Base-by-base conservation (phyloP, 2,113 vertebrate genomes). In the Coryphaenoides rupestris region DNA sequence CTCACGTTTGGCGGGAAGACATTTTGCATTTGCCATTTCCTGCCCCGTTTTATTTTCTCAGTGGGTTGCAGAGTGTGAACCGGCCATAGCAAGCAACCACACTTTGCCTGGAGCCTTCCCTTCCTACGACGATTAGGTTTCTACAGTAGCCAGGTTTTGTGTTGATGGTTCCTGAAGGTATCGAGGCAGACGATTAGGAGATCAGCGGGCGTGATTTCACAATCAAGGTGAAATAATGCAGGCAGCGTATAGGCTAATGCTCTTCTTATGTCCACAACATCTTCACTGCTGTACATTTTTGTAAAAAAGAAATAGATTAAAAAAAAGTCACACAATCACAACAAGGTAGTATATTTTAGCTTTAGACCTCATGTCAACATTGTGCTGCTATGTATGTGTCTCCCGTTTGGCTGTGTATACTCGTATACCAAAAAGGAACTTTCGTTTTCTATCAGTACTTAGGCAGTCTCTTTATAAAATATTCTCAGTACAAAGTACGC, bases 391-490 rank as follows among this genome's bases (percentile, higher is more conserved):
- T 58, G 69, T 63, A 69, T 60, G 61, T 62, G 58, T 69, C 71
- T 58, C 68, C 40, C 77, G 76, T 50, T 50, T 50, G 47, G 47
- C 46, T 70, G 70, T 75, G 65, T 66, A 65, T 75, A 75, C 66
- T 60, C 60, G 22, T 72, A 73, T 68, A 75, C 68, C 40, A 52
- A 74, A 72, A 69, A 45, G 49, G 21, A n/a, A 17, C 45, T 60
- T 61, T 67, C 33, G 22, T 77, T 82, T 82, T 81, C 60, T 74
- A 81, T 67, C 71, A 69, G 69, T 6, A 54, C 53, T 54, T 21
- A 33, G 62, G 71, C 73, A 60, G 76, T 79, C 75, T 81, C 77
- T 78, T 78, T 76, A 58, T 75, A 64, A 80, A 76, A 74, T 67
- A 74, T 74, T 77, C 21, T 63, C 62, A 66, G 63, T 76, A 69